A percentile compares a stretch with the other conserved stretches of the same genome.
Conservation (phyloP, 2,797 vertebrate genomes). For the Semaprochilodus insignis region DNA sequence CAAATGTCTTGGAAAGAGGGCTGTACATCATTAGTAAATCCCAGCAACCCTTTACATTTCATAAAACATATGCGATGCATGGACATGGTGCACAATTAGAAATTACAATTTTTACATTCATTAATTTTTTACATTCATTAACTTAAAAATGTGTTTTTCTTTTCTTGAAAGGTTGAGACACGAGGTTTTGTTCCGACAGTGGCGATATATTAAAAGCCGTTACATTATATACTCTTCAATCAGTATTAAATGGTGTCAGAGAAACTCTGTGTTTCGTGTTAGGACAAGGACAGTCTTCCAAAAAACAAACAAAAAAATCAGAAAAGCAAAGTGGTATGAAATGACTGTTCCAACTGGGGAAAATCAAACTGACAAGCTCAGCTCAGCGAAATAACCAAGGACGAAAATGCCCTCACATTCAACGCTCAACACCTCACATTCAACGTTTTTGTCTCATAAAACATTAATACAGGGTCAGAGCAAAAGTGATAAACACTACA, state of each 20-base stretch:
- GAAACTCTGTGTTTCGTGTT: not conserved
- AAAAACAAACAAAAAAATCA: not conserved
- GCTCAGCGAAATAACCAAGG: not conserved
- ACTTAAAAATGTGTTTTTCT: too few species aligned
- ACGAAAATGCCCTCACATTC: not conserved
- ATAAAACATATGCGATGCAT: too few species aligned
- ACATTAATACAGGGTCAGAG: not conserved
- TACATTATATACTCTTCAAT: too few species aligned
- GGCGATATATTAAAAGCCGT: too few species aligned
- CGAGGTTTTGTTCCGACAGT: too few species aligned
- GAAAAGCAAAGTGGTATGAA: not conserved
- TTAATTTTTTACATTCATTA: too few species aligned
- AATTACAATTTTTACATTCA: too few species aligned
- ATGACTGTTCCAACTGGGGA: not conserved
- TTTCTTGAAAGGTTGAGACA: too few species aligned
- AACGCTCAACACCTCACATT: not conserved
- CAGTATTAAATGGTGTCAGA: not conserved
- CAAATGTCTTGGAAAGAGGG: too few species aligned
- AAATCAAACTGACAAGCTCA: not conserved
- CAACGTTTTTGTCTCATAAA: not conserved
- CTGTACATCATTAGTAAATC: too few species aligned
- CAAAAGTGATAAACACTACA: not conserved
- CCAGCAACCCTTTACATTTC: too few species aligned
- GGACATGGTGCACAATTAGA: too few species aligned
- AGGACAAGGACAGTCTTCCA: not conserved